Base-by-base conservation (phyloP, 2,888 invertebrate genomes). In the Incurvaria masculella region DNA sequence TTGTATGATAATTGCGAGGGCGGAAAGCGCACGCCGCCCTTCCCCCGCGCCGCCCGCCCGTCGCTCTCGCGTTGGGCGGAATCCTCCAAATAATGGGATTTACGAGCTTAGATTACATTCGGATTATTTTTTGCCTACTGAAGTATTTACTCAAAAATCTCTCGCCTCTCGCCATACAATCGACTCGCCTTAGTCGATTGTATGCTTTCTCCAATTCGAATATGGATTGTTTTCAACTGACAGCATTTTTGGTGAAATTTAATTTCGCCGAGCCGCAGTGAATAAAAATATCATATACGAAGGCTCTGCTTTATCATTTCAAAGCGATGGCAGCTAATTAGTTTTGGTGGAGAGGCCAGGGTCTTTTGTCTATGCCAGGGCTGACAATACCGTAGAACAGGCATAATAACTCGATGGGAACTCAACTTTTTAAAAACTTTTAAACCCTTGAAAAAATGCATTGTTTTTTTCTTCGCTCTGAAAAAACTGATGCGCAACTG, bases 251-350 rank as follows among this genome's bases (percentile, higher is more conserved):
- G 52, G 50, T 48, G 62, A 66, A 76, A 75, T 74, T 76, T 75
- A 69, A 75, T 78, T 74, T 66, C 17, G 21, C 16, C 21, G 6
- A 14, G 21, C 11, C 43, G 23, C 21, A 8, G 66, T 60, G 69
- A 73, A 76, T 76, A 76, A 78, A 76, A 76, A 74, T 78, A 74
- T 74, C 69, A 66, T 61, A 75, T 75, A 75, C 71, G 72, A 68
- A 63, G 72, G 73, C 73, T 78, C 76, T 78, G 78, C 75, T 78
- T 78, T 78, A 76, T 76, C 75, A 78, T 76, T 72, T 69, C 66
- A 72, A 69, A 66, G 68, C 65, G 65, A 64, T 63, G 66, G 68
- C 68, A 69, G n/a, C n/a, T 78, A 76, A 76, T 78, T 76, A 78
- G 78, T 78, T 76, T 76, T 74, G 33, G 33, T n/a, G 33, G 33